phyloP scores from a whole-genome alignment of 92 coral and sea anemone species.

The Epizoanthus illoricatus region DNA sequence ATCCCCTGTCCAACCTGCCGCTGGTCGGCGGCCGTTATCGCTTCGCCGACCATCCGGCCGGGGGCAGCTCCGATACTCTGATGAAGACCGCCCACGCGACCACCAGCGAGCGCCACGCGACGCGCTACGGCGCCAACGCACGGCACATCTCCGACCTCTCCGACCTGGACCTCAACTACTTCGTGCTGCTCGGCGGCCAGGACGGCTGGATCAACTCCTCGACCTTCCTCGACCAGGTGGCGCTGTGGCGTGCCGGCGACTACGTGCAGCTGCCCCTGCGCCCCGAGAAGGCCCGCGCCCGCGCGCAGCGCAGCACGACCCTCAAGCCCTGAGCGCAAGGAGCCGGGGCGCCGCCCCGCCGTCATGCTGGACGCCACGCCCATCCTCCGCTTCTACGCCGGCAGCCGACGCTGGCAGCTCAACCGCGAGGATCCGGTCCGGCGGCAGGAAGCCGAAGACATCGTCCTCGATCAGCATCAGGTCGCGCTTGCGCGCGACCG shows the following conservation, averaged over 20 bases:
- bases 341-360: neutral
- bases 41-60: no score
- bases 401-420: slow-evolving; percentile 2
- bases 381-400: slow-evolving; percentile 4
- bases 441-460: neutral
- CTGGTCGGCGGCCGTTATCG: no score
- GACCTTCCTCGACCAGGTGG: no score
- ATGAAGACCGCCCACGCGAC: no score
- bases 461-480: neutral
- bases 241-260: slow-evolving; percentile 18
- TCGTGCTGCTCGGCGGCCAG: no score
- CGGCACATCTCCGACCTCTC: no score
- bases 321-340: neutral
- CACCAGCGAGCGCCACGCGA: no score
- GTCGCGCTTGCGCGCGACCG: slow-evolving; percentile 8
- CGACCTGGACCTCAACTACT: no score
- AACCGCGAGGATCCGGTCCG: neutral
- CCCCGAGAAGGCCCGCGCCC: neutral
- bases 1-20: no score
- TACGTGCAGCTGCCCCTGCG: slow-evolving; percentile 10
- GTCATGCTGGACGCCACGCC: slow-evolving; percentile 15
- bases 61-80: no score
- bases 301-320: slow-evolving; percentile 13
- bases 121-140: no score
- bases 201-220: no score